A percentile compares a stretch with the other conserved stretches of the same genome.
Evolutionary conservation across 1,140 invertebrate species (phyloP).

Genomic region (Cyclargus thomasi): DNA sequence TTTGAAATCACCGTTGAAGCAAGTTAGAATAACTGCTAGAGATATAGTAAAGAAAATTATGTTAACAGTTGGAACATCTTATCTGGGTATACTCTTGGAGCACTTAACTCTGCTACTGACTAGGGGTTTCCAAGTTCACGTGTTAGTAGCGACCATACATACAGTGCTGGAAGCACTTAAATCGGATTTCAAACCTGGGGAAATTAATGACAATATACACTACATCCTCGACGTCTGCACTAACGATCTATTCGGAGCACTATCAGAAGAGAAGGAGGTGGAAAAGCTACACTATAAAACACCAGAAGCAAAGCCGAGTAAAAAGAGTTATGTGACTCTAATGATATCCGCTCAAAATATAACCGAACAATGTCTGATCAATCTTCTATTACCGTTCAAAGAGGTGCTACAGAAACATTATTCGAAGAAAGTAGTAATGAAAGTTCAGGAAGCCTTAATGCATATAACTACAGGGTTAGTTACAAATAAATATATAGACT

Average conservation of each 20-base stretch:
- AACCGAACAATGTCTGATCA: conserved; percentile 83
- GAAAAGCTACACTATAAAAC: conserved; percentile 87
- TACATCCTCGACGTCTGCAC: conserved; percentile 90
- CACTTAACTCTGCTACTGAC: conserved; percentile 89
- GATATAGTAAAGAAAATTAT: conserved; percentile 94
- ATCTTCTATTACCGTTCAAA: conserved; percentile 89
- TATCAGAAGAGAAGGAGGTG: conserved; percentile 94
- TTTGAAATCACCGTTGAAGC: conserved; percentile 91
- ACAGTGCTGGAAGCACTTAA: conserved; percentile 85
- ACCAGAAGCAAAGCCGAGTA: conserved; percentile 84
- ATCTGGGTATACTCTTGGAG: conserved; percentile 85
- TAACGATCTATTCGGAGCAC: conserved; percentile 90
- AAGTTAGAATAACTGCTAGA: conserved; percentile 88
- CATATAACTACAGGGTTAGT: conserved; percentile 87
- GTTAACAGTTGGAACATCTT: conserved; percentile 87
- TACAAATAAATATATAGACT: conserved; percentile 84
- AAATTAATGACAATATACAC: conserved; percentile 86
- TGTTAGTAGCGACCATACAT: conserved; percentile 92
- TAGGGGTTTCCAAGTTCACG: conserved; percentile 95
- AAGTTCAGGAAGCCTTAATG: conserved; percentile 86
- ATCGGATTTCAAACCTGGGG: conserved; percentile 78
- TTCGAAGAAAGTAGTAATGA: conserved; percentile 87
- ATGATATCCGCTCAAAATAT: conserved; percentile 88
- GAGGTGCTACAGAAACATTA: conserved; percentile 84
- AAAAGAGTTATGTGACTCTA: conserved; percentile 92